Evolutionary conservation across 2,113 vertebrate genomes (phyloP).

Genomic region (Nyctereutes procyonoides): DNA sequence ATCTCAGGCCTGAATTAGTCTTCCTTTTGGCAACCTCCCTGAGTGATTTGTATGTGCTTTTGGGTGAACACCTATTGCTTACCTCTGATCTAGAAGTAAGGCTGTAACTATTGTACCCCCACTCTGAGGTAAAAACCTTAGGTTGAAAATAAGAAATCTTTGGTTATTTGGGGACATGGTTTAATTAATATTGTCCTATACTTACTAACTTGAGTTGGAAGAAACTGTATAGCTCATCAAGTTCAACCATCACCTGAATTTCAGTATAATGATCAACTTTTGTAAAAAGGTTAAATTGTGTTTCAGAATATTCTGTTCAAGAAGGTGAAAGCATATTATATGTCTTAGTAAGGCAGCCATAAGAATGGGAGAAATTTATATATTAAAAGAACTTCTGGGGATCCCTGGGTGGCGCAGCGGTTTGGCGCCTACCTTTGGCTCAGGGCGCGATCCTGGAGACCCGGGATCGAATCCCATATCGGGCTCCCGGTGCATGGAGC

Average conservation of each 20-base stretch:
- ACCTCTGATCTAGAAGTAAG: neutral
- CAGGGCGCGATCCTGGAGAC: too few relatives aligned
- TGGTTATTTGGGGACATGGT: neutral
- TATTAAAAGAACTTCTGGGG: neutral
- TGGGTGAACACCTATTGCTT: neutral
- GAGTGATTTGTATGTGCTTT: neutral
- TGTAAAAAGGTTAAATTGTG: conserved; percentile 24
- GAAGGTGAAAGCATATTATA: conserved; percentile 3
- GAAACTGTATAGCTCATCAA: neutral
- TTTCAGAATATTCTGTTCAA: conserved; percentile 51
- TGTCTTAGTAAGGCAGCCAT: neutral
- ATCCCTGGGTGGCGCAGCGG: too few relatives aligned
- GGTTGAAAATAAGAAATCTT: neutral
- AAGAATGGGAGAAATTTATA: conserved; percentile 1
- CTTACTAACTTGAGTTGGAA: conserved; percentile 22
- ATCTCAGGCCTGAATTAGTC: neutral
- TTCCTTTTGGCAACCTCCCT: neutral
- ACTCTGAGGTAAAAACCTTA: neutral
- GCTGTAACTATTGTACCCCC: neutral
- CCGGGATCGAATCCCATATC: too few relatives aligned
- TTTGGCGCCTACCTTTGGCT: too few relatives aligned
- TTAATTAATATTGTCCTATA: conserved; percentile 1
- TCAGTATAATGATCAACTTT: neutral
- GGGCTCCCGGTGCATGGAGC: too few relatives aligned
- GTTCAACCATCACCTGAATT: neutral